Evolutionary conservation across 2,888 invertebrate species (phyloP), one percentile per base, ranked within the genome.

Genomic region (Nephrotoma guestfalica): DNA sequence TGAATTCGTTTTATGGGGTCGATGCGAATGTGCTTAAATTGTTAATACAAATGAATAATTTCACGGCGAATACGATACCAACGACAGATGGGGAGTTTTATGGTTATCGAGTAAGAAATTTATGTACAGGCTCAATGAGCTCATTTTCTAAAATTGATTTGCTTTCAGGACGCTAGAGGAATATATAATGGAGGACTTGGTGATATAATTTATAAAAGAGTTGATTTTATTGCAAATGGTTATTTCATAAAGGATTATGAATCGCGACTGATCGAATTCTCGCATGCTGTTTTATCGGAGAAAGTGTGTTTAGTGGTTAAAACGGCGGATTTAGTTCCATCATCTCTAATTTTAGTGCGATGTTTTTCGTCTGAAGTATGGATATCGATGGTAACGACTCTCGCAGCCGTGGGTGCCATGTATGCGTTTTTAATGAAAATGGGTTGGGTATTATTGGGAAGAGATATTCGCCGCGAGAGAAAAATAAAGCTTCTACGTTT

Each of bases 191-290:
- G 88, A 15, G 88, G 87, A n/a, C 86, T 88, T 4, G 88, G 88
- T 30, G 88, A 88, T 87, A 57, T 88, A 15, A 47, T 88, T 30
- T 87, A 87, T 47, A 86, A 86, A 57, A 47, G 87, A 41, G 88
- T 87, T 6, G 88, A 88, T 42, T 87, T 87, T 71, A 87, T 87
- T 11, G 86, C 88, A 85, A 88, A 88, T 84, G 88, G 87, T 85
- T 88, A 86, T 71, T 88, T 88, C 83, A 18, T 88, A 5, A 88
- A 88, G 86, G 88, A 88, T 86, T 88, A 88, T 86, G 88, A 88
- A 84, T 88, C 87, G 11, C 57, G 87, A 41, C 83, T 86, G 15
- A 43, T 88, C n/a, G 87, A 87, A 85, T 88, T 88, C 85, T 86
- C 88, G 18, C 87, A 88, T 30, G 87, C 88, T 2, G 86, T 87